Evolutionary conservation across 92 coral and sea anemone genomes (phyloP).

Genomic region (Umimayanthus chanpuru): DNA sequence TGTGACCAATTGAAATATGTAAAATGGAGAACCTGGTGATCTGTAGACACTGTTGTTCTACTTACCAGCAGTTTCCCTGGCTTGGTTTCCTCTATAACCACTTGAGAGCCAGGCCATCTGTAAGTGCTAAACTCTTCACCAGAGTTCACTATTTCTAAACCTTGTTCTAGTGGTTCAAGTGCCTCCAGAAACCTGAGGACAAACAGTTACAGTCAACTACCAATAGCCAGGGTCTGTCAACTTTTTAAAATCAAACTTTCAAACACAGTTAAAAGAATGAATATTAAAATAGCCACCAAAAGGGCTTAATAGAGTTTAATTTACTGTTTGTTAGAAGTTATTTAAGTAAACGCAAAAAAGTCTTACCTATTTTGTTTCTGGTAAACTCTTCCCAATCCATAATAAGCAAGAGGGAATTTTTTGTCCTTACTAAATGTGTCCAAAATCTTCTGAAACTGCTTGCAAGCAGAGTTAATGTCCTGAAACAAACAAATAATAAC

Average conservation of each 20-base stretch:
- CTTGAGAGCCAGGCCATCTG: constrained; percentile 88
- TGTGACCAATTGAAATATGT: no score
- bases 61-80: constrained; percentile 75
- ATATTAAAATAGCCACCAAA: no score
- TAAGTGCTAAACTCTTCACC: constrained; percentile 61
- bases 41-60: neutral
- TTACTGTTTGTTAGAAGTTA: neutral
- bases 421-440: constrained; percentile 57
- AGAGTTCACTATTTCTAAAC: constrained; percentile 71
- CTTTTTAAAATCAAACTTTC: no score
- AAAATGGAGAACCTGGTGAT: no score
- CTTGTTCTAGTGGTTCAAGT: constrained; percentile 76
- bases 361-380: constrained; percentile 89
- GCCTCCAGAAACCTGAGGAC: constrained; percentile 82
- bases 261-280: no score
- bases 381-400: constrained; percentile 85
- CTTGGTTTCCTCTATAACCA: constrained; percentile 77
- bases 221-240: neutral
- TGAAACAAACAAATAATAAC: constrained; percentile 28
- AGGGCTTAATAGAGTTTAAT: neutral
- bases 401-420: constrained; percentile 87
- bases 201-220: neutral
- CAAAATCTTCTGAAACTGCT: constrained; percentile 80
- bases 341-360: neutral
- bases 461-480: constrained; percentile 75